Evolutionary conservation across 1,140 invertebrate genomes (phyloP).

Genomic region (Andrena cerasifolii): DNA sequence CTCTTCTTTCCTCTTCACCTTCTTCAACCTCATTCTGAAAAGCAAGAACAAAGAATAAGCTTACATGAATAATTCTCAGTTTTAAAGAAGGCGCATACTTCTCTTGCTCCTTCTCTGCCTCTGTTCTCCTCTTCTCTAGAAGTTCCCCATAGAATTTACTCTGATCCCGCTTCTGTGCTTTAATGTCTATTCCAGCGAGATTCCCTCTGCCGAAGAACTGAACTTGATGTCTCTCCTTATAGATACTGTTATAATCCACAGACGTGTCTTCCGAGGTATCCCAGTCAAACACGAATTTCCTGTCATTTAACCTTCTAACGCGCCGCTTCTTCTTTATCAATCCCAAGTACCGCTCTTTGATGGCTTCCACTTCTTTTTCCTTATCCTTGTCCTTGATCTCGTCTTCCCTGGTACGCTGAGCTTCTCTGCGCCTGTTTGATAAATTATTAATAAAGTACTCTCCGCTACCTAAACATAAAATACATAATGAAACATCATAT

Average conservation of each 20-base stretch:
- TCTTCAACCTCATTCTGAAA: constrained; percentile 91
- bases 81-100: constrained; percentile 83
- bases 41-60: not conserved
- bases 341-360: constrained; percentile 97
- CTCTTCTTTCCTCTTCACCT: constrained; percentile 97
- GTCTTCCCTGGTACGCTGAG: constrained; percentile 80
- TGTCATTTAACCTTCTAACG: constrained; percentile 96
- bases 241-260: constrained; percentile 98
- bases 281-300: constrained; percentile 99
- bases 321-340: constrained; percentile 96
- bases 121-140: constrained; percentile 96
- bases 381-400: constrained; percentile 91
- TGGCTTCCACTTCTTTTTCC: constrained; percentile 95
- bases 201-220: constrained; percentile 99
- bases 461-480: not conserved
- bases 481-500: constrained; percentile 21
- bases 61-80: not conserved
- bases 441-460: not conserved
- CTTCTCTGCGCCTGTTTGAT: constrained; percentile 70
- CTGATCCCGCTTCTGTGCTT: constrained; percentile 98
- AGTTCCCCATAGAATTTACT: constrained; percentile 99
- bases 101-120: constrained; percentile 99
- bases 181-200: constrained; percentile 98
- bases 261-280: constrained; percentile 99
- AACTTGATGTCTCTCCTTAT: constrained; percentile 97